Base-by-base conservation (phyloP, 2,797 vertebrate species). In the Leptodactylus fallax region DNA sequence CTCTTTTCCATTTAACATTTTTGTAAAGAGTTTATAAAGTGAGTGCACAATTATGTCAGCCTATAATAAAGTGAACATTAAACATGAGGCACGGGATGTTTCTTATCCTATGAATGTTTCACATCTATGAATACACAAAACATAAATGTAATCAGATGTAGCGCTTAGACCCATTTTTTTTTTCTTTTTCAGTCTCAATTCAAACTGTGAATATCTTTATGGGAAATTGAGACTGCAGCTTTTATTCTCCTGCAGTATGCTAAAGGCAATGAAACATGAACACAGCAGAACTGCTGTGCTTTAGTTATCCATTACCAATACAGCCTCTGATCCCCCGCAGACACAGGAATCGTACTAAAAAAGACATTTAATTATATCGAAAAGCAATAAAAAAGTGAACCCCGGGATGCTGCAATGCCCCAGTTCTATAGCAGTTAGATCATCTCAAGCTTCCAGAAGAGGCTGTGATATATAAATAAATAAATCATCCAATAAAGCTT, bases 101-200 rank as follows among this genome's bases (percentile, higher is more conserved):
- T 72, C 23, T 23, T 55, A 82, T 58, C 71, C 74, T 63, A 25
- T 61, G 76, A 81, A 8, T 27, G 6, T 85, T 88, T 86, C 63
- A 13, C 25, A 72, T 53, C 27, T 71, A 45, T 91, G 90, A 87
- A 90, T 91, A 90, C 87, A 63, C 83, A 85, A 78, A 87, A 92
- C 85, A 82, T 88, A 93, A 93, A 92, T 93, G 91, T 91, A 92
- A 94, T 91, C 91, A 91, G 89, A 79, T 91, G 90, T 89, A 47
- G 90, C 89, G 72, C 80, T n/a, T 72, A 16, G 85, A 90, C 90
- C 80, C 87, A 1, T 63, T 49, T 84, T 74, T 91, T 89, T 88
- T 85, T n/a, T 90, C 88, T 89, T 86, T 76, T 85, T 23, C 88
- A 79, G 55, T 86, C 79, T 88, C 87, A 47, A 79, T 79, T 87